These are phyloP conservation scores for Scaptomyza graminum DNA, from an alignment of 1,140 invertebrate genomes.

Conservation along the genomic window DNA sequence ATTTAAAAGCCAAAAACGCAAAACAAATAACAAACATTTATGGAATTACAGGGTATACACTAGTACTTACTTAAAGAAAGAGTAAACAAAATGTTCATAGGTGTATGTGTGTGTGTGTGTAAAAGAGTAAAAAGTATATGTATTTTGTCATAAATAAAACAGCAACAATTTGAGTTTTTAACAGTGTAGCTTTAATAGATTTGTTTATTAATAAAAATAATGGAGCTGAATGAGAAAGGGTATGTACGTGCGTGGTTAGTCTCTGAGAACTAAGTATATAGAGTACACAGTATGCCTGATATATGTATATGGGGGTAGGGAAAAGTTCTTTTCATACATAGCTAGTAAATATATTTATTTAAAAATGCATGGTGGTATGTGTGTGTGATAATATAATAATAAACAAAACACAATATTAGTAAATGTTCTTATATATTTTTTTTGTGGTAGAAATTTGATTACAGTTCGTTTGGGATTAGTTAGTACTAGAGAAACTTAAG, in stretches of 20 bases:
- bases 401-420: constrained; percentile 49
- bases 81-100: constrained; percentile 40
- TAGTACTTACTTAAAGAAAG: constrained; percentile 66
- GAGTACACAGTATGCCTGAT: constrained; percentile 56
- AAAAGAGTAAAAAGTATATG: constrained; percentile 13
- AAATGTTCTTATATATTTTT: constrained; percentile 29
- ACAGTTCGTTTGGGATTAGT: constrained; percentile 33
- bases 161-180: constrained; percentile 76
- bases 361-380: constrained; percentile 17
- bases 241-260: constrained; percentile 70
- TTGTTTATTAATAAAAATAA: constrained; percentile 66
- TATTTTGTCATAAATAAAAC: constrained; percentile 74
- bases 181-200: constrained; percentile 79
- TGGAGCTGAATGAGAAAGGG: constrained; percentile 65
- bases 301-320: constrained; percentile 8
- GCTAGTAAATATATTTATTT: constrained; percentile 28
- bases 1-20: constrained; percentile 8
- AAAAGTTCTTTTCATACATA: constrained; percentile 35
- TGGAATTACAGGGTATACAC: constrained; percentile 40
- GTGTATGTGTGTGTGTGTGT: constrained; percentile 36
- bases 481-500: constrained; percentile 63
- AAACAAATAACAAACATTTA: constrained; percentile 67
- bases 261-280: constrained; percentile 59
- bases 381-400: constrained; percentile 30
- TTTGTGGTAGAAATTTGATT: background rate